These are phyloP conservation scores for Parnassius mnemosyne DNA, from an alignment of 2,888 invertebrate species.

Conservation along the genomic window DNA sequence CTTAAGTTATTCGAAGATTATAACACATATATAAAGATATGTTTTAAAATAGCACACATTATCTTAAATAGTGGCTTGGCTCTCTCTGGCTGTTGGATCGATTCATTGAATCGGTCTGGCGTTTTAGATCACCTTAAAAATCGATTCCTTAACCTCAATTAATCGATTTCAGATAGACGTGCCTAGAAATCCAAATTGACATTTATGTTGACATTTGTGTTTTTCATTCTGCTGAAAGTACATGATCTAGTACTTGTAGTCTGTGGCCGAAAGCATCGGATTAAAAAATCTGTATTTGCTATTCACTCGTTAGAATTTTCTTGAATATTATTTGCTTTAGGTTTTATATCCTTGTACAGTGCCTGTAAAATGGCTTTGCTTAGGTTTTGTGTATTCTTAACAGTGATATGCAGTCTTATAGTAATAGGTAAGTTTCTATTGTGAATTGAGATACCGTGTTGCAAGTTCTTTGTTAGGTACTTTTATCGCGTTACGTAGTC, in stretches of 20 bases:
- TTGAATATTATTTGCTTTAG: conserved; percentile 26
- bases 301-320: conserved; percentile 48
- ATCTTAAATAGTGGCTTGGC: too few relatives aligned
- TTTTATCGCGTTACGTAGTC: conserved; percentile 38
- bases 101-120: too few relatives aligned
- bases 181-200: conserved; percentile 36
- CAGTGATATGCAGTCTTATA: conserved; percentile 54
- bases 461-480: conserved; percentile 39
- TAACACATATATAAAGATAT: too few relatives aligned
- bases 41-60: too few relatives aligned
- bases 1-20: too few relatives aligned
- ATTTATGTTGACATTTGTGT: conserved; percentile 24
- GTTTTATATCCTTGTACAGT: conserved; percentile 17
- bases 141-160: too few relatives aligned
- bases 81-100: too few relatives aligned
- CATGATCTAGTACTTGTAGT: too few relatives aligned
- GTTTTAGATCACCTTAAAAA: too few relatives aligned
- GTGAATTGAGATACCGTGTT: conserved; percentile 47
- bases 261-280: conserved; percentile 37
- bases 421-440: conserved; percentile 60
- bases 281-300: conserved; percentile 48
- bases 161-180: too few relatives aligned
- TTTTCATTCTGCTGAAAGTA: conserved; percentile 35
- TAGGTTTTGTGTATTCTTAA: conserved; percentile 55
- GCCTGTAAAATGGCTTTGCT: conserved; percentile 53